A percentile compares a stretch with the other conserved stretches of the same genome.
phyloP scores from a whole-genome alignment of 1,140 invertebrate genomes.

The Arctopsyche grandis region DNA sequence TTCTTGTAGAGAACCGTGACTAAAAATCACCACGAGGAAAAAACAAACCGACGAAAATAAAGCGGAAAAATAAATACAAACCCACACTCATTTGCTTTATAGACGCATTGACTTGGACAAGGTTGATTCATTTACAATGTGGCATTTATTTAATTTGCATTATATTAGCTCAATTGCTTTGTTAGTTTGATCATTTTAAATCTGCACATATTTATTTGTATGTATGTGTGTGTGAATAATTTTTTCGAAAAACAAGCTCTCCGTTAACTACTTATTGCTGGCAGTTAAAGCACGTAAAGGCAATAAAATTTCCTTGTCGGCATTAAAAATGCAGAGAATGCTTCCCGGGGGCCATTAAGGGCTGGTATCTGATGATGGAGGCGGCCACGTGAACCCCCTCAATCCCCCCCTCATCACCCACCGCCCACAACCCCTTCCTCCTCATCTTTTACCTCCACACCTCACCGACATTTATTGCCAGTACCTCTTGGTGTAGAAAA shows the following conservation, averaged over 20 bases:
- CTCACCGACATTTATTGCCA: not conserved
- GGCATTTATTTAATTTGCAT: too few relatives aligned
- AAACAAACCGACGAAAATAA: too few relatives aligned
- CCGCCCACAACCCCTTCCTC: not conserved
- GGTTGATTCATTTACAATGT: too few relatives aligned
- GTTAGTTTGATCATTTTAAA: too few relatives aligned
- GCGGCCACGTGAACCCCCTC: conserved; percentile 19
- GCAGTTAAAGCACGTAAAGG: conserved; percentile 37
- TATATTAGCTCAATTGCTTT: too few relatives aligned
- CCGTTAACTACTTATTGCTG: conserved; percentile 22
- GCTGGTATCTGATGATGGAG: conserved; percentile 38
- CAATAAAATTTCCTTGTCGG: conserved; percentile 38
- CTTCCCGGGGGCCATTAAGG: conserved; percentile 36
- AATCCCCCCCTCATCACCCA: conserved; percentile 3
- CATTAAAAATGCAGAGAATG: conserved; percentile 39
- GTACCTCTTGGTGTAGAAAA: not conserved
- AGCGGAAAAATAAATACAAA: too few relatives aligned
- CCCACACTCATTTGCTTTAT: too few relatives aligned
- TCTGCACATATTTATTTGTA: not conserved
- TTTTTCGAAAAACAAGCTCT: conserved; percentile 6
- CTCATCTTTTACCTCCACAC: not conserved
- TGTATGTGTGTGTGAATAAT: not conserved
- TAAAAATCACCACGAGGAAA: too few relatives aligned
- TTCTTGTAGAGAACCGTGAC: not conserved
- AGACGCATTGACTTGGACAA: too few relatives aligned